Evolutionary conservation across 2,888 invertebrate genomes (phyloP).

Genomic region (Sphecodes monilicornis): DNA sequence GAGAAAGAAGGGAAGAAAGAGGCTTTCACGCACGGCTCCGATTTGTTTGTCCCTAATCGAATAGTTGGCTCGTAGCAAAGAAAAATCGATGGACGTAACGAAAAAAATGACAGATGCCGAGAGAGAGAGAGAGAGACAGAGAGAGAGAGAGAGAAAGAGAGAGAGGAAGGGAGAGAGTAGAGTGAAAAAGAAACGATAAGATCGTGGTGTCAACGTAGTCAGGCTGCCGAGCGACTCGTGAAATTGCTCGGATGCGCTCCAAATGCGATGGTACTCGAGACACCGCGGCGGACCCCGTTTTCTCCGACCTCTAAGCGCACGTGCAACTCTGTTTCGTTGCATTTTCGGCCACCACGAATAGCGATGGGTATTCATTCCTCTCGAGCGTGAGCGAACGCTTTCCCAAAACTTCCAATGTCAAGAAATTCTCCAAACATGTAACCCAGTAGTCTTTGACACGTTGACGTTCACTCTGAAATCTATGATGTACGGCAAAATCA

Average conservation of each 20-base stretch:
- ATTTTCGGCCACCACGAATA: slow-evolving; percentile 8
- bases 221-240: slow-evolving; percentile 54
- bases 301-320: slow-evolving; percentile 37
- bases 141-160: not conserved
- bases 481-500: too few relatives aligned
- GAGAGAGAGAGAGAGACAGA: not conserved
- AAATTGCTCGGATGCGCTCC: slow-evolving; percentile 67
- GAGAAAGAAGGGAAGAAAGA: slow-evolving; percentile 13
- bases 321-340: slow-evolving; percentile 25
- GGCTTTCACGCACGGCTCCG: slow-evolving; percentile 13
- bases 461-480: too few relatives aligned
- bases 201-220: slow-evolving; percentile 18
- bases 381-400: not conserved
- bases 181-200: slow-evolving; percentile 4
- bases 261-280: slow-evolving; percentile 53
- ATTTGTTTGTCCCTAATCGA: not conserved
- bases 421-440: not conserved
- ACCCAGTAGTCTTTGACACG: too few relatives aligned
- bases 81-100: not conserved
- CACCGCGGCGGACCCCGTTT: slow-evolving; percentile 31
- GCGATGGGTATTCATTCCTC: not conserved
- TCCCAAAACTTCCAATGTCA: not conserved
- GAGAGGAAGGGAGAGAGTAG: not conserved
- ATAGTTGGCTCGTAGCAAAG: not conserved
- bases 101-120: not conserved